These are phyloP conservation scores for Chelon labrosus DNA, from an alignment of 2,797 vertebrate species.

Conservation along the genomic window DNA sequence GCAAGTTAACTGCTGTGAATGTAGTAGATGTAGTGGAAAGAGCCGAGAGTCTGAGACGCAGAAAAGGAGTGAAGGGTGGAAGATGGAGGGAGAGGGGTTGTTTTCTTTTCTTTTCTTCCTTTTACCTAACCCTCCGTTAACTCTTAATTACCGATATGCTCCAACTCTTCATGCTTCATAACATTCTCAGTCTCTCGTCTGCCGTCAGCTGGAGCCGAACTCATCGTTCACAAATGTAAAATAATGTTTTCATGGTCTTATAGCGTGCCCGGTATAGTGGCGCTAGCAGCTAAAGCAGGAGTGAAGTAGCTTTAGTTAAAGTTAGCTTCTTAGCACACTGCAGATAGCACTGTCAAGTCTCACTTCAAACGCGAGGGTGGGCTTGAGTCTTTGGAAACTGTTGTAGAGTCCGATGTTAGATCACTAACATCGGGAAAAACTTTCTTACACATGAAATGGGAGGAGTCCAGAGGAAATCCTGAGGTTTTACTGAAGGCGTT, in stretches of 20 bases:
- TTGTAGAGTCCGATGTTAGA: slow-evolving; percentile 20
- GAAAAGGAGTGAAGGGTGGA: slow-evolving; percentile 53
- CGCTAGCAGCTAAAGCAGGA: slow-evolving; percentile 70
- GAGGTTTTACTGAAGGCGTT: slow-evolving; percentile 9
- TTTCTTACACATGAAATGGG: slow-evolving; percentile 11
- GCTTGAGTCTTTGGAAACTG: slow-evolving; percentile 59
- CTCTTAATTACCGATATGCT: slow-evolving; percentile 63
- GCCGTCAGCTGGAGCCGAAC: slow-evolving; percentile 66
- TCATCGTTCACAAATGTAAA: slow-evolving; percentile 76
- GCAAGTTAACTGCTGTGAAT: slow-evolving; percentile 82
- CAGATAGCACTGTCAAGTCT: slow-evolving; percentile 64
- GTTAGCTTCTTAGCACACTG: slow-evolving; percentile 74
- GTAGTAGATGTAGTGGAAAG: slow-evolving; percentile 61
- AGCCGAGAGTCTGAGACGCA: slow-evolving; percentile 57
- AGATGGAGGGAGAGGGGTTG: slow-evolving; percentile 45
- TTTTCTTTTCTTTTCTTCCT: slow-evolving; percentile 17
- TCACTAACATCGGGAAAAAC: background rate
- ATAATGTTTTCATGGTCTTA: slow-evolving; percentile 66
- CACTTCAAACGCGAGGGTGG: slow-evolving; percentile 62
- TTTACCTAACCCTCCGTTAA: slow-evolving; percentile 50
- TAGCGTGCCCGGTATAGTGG: slow-evolving; percentile 63
- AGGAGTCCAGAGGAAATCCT: slow-evolving; percentile 13
- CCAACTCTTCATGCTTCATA: slow-evolving; percentile 59
- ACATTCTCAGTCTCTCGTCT: slow-evolving; percentile 64
- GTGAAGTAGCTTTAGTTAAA: slow-evolving; percentile 74